Percentiles rank a stretch among this genome's conserved stretches.
These are phyloP conservation scores for Masticophis lateralis DNA, from an alignment of 2,797 vertebrate species.

Conservation along the genomic window DNA sequence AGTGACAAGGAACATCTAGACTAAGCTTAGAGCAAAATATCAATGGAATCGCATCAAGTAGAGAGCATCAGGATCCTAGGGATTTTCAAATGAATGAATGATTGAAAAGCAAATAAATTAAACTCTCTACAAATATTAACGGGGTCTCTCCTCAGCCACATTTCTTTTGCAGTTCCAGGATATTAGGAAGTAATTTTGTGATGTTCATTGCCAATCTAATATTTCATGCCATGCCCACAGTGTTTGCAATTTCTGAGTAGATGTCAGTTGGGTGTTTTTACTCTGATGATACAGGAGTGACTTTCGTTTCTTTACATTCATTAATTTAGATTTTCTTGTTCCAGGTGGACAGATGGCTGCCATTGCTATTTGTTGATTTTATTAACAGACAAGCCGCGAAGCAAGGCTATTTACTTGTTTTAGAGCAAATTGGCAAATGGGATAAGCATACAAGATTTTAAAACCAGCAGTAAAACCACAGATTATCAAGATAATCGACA, in stretches of 20 bases:
- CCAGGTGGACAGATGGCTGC: neutral
- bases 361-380: neutral
- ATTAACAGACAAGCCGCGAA: neutral
- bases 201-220: neutral
- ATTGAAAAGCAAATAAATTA: neutral
- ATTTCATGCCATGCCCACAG: neutral
- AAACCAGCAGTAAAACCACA: neutral
- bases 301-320: neutral
- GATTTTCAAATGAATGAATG: neutral
- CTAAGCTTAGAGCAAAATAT: conserved; percentile 29
- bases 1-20: conserved; percentile 38
- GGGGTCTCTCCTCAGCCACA: neutral
- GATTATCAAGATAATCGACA: neutral
- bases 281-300: neutral
- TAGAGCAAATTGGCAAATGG: neutral
- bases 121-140: neutral
- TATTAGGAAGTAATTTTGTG: neutral
- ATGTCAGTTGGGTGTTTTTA: neutral
- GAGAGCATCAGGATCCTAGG: neutral
- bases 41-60: neutral
- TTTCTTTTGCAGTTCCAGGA: neutral
- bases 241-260: neutral
- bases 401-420: neutral
- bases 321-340: neutral
- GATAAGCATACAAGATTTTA: neutral